These are phyloP conservation scores for Spongilla lacustris DNA, from an alignment of 37 sponge, comb jelly and placozoan species.

Conservation along the genomic window DNA sequence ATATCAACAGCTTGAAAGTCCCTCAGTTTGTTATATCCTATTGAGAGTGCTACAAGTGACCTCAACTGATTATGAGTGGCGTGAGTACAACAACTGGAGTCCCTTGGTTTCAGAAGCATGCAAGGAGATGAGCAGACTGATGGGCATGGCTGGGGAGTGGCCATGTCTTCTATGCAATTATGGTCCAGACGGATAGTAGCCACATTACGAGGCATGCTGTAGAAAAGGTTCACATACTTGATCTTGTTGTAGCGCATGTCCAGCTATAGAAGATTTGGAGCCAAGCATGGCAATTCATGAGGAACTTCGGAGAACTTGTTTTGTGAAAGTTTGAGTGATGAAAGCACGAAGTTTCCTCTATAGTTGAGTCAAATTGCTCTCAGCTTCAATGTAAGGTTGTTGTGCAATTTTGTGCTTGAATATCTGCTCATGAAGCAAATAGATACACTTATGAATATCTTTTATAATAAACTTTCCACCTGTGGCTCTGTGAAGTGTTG, in stretches of 20 bases:
- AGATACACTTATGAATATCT: neutral
- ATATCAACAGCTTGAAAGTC: conserved; percentile 6
- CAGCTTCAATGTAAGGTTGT: neutral
- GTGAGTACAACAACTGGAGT: neutral
- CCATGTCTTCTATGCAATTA: conserved; percentile 10
- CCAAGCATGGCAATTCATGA: conserved; percentile 72
- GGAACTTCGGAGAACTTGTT: conserved; percentile 71
- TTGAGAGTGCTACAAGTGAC: conserved; percentile 31
- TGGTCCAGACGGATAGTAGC: conserved; percentile 22
- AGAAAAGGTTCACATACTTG: conserved; percentile 27
- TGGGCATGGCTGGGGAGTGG: neutral
- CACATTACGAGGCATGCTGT: conserved; percentile 33
- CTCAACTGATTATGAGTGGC: conserved; percentile 24
- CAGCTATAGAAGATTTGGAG: conserved; percentile 66
- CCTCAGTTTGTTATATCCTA: conserved; percentile 43
- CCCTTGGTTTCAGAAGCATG: conserved; percentile 35
- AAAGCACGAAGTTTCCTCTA: neutral
- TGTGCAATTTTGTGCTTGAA: neutral
- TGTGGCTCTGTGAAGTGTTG: neutral
- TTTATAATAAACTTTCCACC: neutral
- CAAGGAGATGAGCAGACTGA: neutral
- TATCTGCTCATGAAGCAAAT: neutral
- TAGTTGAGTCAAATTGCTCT: neutral
- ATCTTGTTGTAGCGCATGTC: conserved; percentile 47
- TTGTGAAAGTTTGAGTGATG: conserved; percentile 57